phyloP scores from a whole-genome alignment of 1,140 invertebrate species.

The Lepidostoma basale region DNA sequence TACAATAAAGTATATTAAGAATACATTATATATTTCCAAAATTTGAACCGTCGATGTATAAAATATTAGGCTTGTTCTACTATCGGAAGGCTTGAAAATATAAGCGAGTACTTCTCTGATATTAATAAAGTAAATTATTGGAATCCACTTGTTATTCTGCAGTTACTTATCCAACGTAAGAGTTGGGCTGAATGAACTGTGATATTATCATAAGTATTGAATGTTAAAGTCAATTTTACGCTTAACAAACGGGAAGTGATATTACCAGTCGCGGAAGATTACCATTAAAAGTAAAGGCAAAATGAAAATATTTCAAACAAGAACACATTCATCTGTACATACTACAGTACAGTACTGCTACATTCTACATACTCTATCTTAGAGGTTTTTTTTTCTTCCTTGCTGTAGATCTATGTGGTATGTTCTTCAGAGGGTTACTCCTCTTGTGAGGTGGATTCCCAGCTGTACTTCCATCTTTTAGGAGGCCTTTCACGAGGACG shows the following conservation, averaged over 20 bases:
- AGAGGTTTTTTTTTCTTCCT: too few species aligned
- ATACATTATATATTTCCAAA: not conserved
- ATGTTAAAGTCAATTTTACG: slow-evolving; percentile 36
- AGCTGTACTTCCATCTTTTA: too few species aligned
- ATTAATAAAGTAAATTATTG: not conserved
- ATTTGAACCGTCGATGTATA: not conserved
- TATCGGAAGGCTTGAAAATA: not conserved
- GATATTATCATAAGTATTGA: slow-evolving; percentile 39
- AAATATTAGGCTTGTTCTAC: not conserved
- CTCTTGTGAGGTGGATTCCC: too few species aligned
- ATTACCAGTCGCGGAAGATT: slow-evolving; percentile 7
- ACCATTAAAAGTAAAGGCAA: too few species aligned
- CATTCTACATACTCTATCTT: too few species aligned
- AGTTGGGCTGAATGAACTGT: slow-evolving; percentile 33
- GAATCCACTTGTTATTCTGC: slow-evolving; percentile 19
- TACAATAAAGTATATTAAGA: slow-evolving; percentile 26
- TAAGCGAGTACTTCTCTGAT: slow-evolving; percentile 2
- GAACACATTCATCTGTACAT: too few species aligned
- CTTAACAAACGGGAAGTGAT: slow-evolving; percentile 6
- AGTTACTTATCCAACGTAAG: slow-evolving; percentile 12
- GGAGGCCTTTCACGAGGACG: too few species aligned
- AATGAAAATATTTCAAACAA: slow-evolving; percentile 3
- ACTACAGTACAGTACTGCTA: too few species aligned
- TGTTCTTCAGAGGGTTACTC: too few species aligned
- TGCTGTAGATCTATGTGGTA: too few species aligned